Evolutionary conservation across 2,113 vertebrate genomes (phyloP), one percentile per base, ranked within the genome.

Genomic region (Thunnus thynnus): DNA sequence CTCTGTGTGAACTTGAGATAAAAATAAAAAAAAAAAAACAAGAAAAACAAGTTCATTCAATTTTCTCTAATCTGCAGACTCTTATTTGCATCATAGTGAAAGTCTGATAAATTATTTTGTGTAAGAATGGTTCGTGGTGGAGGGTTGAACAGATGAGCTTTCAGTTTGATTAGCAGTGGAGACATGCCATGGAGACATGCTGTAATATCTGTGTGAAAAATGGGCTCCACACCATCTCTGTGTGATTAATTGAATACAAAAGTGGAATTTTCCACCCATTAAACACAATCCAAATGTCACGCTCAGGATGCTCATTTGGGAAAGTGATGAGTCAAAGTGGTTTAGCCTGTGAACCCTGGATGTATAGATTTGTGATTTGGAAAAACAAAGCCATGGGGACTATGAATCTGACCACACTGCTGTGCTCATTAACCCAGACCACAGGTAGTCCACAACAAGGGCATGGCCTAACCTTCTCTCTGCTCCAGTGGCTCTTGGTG

Each of bases 141-240:
- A 85, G 73, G 63, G 85, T 82, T 78, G 68, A 90, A 88, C 86
- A 88, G 88, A 89, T 46, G 60, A 76, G 85, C 72, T 78, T 75
- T 81, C 74, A 76, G 84, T 73, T 74, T 76, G 86, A 91, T 85
- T 73, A 82, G 75, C 87, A 81, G 81, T 81, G 75, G 72, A 82
- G 88, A 86, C 75, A 81, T 76, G 84, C 84, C 69, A 80, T 69
- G 67, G 63, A 84, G 74, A 92, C 81, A 87, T 58, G 78, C 88
- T 88, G 76, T 77, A 72, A 78, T 84, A 87, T 80, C 80, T 67
- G 81, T 87, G 85, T 71, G 58, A 89, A 83, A 86, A 87, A 72
- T 41, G 76, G 57, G 78, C 72, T 73, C 71, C 80, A 87, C 91
- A 90, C 91, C 91, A 91, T 90, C 92, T 90, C 88, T 89, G 93